Conservation (phyloP, 2,113 vertebrate genomes). For the Heterocephalus glaber region DNA sequence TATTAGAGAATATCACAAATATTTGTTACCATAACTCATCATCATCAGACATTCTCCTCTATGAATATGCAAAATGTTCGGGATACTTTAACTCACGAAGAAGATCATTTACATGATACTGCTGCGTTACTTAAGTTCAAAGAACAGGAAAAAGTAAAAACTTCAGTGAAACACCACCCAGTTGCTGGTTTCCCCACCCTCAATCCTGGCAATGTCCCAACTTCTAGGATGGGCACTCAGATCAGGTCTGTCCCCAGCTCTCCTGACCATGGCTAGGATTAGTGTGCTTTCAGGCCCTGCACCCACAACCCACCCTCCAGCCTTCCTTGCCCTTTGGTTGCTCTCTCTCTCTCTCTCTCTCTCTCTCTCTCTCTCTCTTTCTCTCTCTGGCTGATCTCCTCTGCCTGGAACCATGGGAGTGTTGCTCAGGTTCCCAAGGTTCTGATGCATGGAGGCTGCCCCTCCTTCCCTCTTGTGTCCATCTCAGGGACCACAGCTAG, state of each 20-base stretch:
- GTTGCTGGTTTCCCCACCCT: background rate
- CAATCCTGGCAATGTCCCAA: background rate
- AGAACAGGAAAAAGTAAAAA: background rate
- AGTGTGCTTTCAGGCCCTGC: no score
- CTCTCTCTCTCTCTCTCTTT: background rate
- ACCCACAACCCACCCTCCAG: rapidly evolving
- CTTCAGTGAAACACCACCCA: background rate
- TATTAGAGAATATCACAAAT: background rate
- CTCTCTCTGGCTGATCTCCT: background rate
- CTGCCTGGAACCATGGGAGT: background rate
- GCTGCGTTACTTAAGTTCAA: background rate
- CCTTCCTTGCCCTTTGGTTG: background rate
- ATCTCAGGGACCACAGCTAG: background rate
- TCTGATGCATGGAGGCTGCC: background rate
- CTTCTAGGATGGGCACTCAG: background rate
- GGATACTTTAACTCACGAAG: background rate
- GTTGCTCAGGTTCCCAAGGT: background rate
- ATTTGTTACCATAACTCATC: background rate
- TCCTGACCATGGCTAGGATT: background rate
- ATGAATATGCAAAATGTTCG: background rate
- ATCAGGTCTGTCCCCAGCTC: background rate
- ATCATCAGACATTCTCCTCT: background rate
- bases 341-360: background rate
- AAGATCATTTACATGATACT: background rate
- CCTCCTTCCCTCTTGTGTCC: no score